Percentiles rank a stretch among this genome's conserved stretches.
phyloP scores from a whole-genome alignment of 2,113 vertebrate genomes.

The Taurulus bubalis region DNA sequence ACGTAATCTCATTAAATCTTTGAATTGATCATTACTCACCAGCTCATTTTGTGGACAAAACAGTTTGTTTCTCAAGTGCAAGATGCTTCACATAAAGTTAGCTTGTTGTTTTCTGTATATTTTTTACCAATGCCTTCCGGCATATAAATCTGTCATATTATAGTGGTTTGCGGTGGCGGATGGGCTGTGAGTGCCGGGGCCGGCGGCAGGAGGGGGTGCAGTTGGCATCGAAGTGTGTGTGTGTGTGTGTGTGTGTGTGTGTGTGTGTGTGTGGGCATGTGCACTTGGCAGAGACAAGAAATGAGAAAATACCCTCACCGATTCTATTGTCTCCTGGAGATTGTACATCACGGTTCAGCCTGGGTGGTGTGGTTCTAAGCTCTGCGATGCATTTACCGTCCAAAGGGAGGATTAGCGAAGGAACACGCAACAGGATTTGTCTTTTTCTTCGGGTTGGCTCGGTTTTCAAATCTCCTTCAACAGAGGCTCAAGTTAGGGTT shows the following conservation, averaged over 20 bases:
- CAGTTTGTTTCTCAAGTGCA: not conserved
- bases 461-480: constrained; percentile 63
- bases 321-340: constrained; percentile 77
- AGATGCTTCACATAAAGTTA: constrained; percentile 28
- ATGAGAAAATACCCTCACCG: constrained; percentile 71
- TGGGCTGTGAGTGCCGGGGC: constrained; percentile 31
- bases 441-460: constrained; percentile 52
- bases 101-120: constrained; percentile 36
- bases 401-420: constrained; percentile 73
- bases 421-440: constrained; percentile 67
- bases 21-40: not conserved
- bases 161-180: constrained; percentile 53
- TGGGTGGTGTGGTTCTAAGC: constrained; percentile 70
- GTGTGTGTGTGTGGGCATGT: constrained; percentile 65
- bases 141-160: constrained; percentile 54
- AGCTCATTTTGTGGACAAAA: not conserved
- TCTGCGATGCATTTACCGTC: constrained; percentile 58
- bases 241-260: constrained; percentile 48
- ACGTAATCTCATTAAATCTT: not conserved
- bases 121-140: constrained; percentile 37
- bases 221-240: constrained; percentile 46
- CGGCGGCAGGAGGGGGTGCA: not conserved
- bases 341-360: constrained; percentile 63
- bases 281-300: constrained; percentile 70
- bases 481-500: constrained; percentile 48